A percentile compares a stretch with the other conserved stretches of the same genome.
phyloP scores from a whole-genome alignment of 2,888 invertebrate genomes.

The Cataglyphis altisquamis region DNA sequence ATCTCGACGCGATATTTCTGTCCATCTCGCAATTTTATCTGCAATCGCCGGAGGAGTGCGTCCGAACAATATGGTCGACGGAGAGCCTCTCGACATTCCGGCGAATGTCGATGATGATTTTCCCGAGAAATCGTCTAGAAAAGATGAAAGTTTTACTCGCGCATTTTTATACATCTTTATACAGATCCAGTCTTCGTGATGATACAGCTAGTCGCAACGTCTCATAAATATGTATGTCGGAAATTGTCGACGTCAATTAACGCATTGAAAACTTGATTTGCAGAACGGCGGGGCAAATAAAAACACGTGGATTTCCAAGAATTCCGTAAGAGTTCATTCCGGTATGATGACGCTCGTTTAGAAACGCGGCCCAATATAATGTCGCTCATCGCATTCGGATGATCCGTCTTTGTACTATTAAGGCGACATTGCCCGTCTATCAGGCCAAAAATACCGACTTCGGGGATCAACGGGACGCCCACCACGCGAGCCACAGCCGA shows the following conservation, averaged over 20 bases:
- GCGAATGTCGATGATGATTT: not conserved
- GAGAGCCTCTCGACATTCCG: constrained; percentile 11
- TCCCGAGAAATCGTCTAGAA: constrained; percentile 3
- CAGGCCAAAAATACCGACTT: not conserved
- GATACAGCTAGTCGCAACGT: constrained; percentile 43
- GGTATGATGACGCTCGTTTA: constrained; percentile 70
- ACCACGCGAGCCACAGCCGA: constrained; percentile 4
- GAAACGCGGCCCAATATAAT: constrained; percentile 80
- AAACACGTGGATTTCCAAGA: constrained; percentile 43
- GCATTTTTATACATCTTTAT: not conserved
- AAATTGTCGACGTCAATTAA: constrained; percentile 43
- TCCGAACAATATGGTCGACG: constrained; percentile 65
- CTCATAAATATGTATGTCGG: constrained; percentile 60
- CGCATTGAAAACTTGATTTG: constrained; percentile 51
- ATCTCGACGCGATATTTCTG: constrained; percentile 78
- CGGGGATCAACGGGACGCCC: not conserved
- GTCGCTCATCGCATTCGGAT: constrained; percentile 69
- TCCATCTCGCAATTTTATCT: constrained; percentile 76
- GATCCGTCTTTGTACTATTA: constrained; percentile 30
- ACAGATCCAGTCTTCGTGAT: constrained; percentile 40
- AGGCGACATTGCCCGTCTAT: constrained; percentile 10
- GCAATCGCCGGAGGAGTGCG: constrained; percentile 47
- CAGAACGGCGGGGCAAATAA: constrained; percentile 4
- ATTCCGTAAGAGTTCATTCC: constrained; percentile 61
- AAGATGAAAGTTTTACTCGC: constrained; percentile 25